These are phyloP conservation scores for Eilema sororculum DNA, from an alignment of 2,888 invertebrate species.

Conservation along the genomic window DNA sequence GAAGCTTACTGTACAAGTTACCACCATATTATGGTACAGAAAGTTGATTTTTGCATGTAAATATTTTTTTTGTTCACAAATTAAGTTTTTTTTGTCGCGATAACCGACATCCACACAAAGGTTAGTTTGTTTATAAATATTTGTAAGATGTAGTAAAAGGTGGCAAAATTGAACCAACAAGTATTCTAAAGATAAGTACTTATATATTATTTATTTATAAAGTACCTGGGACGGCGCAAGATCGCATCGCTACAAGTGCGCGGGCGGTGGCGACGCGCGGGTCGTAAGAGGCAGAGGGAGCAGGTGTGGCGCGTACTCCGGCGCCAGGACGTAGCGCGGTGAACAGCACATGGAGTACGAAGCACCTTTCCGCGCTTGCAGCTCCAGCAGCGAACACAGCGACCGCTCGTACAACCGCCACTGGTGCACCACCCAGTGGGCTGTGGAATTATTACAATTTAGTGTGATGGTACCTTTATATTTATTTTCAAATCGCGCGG, in stretches of 20 bases:
- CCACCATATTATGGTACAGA: too few species aligned
- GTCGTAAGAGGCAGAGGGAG: conserved; percentile 77
- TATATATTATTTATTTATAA: too few species aligned
- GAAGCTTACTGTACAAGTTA: too few species aligned
- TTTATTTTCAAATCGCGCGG: background rate
- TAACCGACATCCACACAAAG: too few species aligned
- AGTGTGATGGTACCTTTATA: background rate
- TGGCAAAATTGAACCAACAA: too few species aligned
- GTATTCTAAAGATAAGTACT: too few species aligned
- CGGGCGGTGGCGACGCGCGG: conserved; percentile 79
- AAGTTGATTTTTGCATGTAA: too few species aligned
- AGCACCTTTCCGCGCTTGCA: conserved; percentile 75
- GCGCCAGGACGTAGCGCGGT: conserved; percentile 78
- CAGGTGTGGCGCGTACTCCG: conserved; percentile 74
- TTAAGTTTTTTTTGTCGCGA: too few species aligned
- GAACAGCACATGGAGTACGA: conserved; percentile 77
- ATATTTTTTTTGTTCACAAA: too few species aligned
- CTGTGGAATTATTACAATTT: conserved; percentile 53
- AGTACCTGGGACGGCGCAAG: conserved; percentile 73
- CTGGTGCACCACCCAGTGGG: conserved; percentile 80
- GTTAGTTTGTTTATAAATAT: too few species aligned
- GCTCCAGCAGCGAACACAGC: conserved; percentile 78
- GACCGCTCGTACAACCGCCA: conserved; percentile 83
- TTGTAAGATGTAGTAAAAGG: too few species aligned
- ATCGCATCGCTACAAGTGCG: conserved; percentile 83